Evolutionary conservation across 2,888 invertebrate genomes (phyloP), one percentile per base, ranked within the genome.

Genomic region (Tachina grossa): DNA sequence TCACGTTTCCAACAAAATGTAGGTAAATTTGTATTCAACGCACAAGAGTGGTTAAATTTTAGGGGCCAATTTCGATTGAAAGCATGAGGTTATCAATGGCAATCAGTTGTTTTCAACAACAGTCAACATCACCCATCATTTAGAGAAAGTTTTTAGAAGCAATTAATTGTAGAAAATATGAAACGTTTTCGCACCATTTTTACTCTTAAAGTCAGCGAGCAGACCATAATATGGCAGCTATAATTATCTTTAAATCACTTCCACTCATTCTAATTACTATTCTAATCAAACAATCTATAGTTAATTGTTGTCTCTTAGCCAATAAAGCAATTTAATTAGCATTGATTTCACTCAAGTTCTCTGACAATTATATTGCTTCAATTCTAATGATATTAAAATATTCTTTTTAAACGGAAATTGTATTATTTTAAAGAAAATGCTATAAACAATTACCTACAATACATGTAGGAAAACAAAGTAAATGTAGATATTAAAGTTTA

Each of bases 261-360:
- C 22, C 22, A 31, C 2, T 31, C 31, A 31, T 59, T 8, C 2
- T 61, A 51, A 8, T 19, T 61, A 59, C 68, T 61, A 61, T 45
- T 31, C 69, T 9, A 2, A 16, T 11, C n/a, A 59, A 57, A 9
- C n/a, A 16, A 1, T 9, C 5, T 39, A 57, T 9, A 4, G 5
- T 6, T 11, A 22, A 22, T 22, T 31, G 31, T 22, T 22, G 55
- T 31, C 63, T 45, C 39, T 69, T 39, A 47, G 43, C 63, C 31
- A 69, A 82, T 47, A 43, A 78, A 66, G 61, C 59, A 71, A 83
- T 78, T 83, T 78, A 68, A 83, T 83, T 83, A 74, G 61, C 68
- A 63, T 68, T 63, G 83, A 78, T 83, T 47, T 47, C 14, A 1
- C 13, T 47, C 47, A 3, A 6, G n/a, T n/a, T 47, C 6, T 47